A percentile compares a stretch with the other conserved stretches of the same genome.
phyloP scores from a whole-genome alignment of 1,140 invertebrate species.

The Drosophila guanche region DNA sequence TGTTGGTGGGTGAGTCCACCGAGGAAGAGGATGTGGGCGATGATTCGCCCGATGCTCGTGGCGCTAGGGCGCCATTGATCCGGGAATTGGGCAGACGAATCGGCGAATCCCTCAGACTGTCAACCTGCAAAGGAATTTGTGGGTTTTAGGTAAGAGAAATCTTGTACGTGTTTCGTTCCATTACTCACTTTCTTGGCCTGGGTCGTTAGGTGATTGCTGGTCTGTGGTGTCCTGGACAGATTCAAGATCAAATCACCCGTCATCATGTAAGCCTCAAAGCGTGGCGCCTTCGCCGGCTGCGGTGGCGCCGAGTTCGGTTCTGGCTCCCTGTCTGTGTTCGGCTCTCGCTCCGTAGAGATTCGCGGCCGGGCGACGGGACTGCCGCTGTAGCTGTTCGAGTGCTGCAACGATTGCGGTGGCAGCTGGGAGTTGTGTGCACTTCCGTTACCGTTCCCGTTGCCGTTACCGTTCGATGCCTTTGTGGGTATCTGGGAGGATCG shows the following conservation, averaged over 20 bases:
- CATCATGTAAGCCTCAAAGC: slow-evolving; percentile 98
- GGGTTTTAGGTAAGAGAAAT: neutral
- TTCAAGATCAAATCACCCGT: slow-evolving; percentile 97
- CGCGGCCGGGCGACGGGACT: slow-evolving; percentile 59
- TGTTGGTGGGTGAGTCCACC: slow-evolving; percentile 81
- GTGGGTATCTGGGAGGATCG: slow-evolving; percentile 83
- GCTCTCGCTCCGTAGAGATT: slow-evolving; percentile 35
- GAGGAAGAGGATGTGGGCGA: slow-evolving; percentile 84
- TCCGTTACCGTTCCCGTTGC: slow-evolving; percentile 21
- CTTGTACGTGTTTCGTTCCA: neutral
- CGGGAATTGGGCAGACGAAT: slow-evolving; percentile 60
- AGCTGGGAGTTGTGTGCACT: slow-evolving; percentile 22
- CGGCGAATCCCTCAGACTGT: slow-evolving; percentile 84
- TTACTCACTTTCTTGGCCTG: slow-evolving; percentile 87
- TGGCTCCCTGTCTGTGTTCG: slow-evolving; percentile 50
- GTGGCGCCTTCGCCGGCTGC: slow-evolving; percentile 84
- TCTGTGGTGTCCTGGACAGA: slow-evolving; percentile 90
- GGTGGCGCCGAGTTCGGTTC: slow-evolving; percentile 79
- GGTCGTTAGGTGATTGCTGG: slow-evolving; percentile 86
- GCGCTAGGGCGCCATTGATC: slow-evolving; percentile 81
- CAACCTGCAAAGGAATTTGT: slow-evolving; percentile 68
- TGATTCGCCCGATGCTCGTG: slow-evolving; percentile 84
- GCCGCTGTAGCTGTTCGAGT: slow-evolving; percentile 78
- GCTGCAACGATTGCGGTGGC: slow-evolving; percentile 59
- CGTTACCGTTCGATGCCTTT: slow-evolving; percentile 67